A percentile compares a stretch with the other conserved stretches of the same genome.
phyloP scores from a whole-genome alignment of 1,140 invertebrate species.

The Kradibia gibbosae region DNA sequence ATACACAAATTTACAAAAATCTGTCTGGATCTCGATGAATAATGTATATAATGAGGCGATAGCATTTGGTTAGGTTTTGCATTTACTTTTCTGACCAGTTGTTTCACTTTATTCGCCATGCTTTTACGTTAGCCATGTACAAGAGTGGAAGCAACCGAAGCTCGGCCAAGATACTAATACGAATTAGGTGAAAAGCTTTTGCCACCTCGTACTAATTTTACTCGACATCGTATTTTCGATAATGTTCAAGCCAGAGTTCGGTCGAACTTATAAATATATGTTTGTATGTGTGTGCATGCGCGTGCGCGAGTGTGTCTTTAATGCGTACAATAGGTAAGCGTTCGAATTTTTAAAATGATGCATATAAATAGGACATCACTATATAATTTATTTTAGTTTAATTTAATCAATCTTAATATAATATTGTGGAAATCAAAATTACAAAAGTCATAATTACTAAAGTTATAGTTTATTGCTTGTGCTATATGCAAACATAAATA shows the following conservation, averaged over 20 bases:
- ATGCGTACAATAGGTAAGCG: no score
- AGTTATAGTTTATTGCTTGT: no score
- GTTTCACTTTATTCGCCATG: not conserved
- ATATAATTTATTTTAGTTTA: no score
- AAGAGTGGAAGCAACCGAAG: not conserved
- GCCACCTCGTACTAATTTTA: slow-evolving; percentile 2
- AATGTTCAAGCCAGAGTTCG: not conserved
- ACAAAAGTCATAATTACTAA: no score
- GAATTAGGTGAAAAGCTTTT: slow-evolving; percentile 42
- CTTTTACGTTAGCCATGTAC: not conserved
- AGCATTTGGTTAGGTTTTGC: not conserved
- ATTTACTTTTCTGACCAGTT: not conserved
- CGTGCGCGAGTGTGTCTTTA: no score
- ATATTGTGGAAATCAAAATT: no score
- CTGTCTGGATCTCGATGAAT: not conserved
- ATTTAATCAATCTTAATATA: no score
- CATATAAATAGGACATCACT: no score
- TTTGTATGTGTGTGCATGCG: no score
- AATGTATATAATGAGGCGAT: not conserved
- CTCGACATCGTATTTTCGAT: slow-evolving; percentile 12
- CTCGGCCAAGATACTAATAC: slow-evolving; percentile 11
- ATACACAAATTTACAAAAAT: no score
- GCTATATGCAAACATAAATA: no score
- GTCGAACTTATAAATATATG: not conserved
- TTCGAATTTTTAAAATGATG: no score